Base-by-base conservation (phyloP, 1,140 invertebrate genomes). In the Drosophila ficusphila region DNA sequence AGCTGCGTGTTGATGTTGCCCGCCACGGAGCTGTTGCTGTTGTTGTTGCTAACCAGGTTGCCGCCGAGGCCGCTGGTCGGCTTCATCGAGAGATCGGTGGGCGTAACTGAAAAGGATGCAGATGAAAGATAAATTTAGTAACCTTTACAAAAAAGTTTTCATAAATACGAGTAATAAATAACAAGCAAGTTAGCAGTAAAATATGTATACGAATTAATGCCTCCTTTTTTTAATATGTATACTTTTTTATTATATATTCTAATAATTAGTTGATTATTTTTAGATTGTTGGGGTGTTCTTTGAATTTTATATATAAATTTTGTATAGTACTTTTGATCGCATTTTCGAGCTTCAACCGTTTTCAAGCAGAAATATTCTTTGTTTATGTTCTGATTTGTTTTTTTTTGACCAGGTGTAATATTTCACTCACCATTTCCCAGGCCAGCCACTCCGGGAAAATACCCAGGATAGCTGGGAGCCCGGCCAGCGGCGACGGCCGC, bases 11-110 rank as follows among this genome's bases (percentile, higher is more conserved):
- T 85, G 14, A 89, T 90, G 58, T 57, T 79, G 39, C 60, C 72
- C 38, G 48, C 79, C 21, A 64, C 69, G 33, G 65, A 72, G 52
- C 42, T 70, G 60, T 75, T 76, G 68, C 41, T 81, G 65, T 68
- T 90, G 70, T 52, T 70, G 68, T 51, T 77, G 52, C 53, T 65
- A 21, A 31, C 60, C 34, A 76, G 41, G 64, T 67, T 68, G 44
- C 64, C 64, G 44, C 60, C 62, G n/a, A 51, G 56, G 29, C 62
- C 73, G 36, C 49, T 47, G 41, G 88, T 83, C 11, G 90, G 88
- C 68, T 91, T 91, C 90, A 91, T 91, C 21, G 90, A 91, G 65
- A 91, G 77, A 79, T 91, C 90, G 48, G 90, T 91, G 70, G 90
- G 90, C 49, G 89, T 90, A 23, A 85, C 90, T 91, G 54, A 3